Conservation (phyloP, 2,888 invertebrate species). For the Agrypnus murinus region DNA sequence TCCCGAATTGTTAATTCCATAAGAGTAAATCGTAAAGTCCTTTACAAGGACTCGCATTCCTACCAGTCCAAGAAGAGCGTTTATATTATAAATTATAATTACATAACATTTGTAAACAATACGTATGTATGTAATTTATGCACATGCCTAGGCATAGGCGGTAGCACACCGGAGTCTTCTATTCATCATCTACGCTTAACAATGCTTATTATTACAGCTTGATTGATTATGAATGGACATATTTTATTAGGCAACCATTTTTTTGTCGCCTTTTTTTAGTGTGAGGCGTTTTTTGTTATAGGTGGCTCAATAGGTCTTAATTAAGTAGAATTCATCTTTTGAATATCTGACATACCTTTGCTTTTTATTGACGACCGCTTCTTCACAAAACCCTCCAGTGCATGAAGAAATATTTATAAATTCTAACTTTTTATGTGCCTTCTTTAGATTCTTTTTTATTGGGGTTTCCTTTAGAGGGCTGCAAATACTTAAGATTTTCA, state of each 20-base stretch:
- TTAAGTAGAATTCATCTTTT: slow-evolving; percentile 22
- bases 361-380: background rate
- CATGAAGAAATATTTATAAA: background rate
- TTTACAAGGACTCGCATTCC: slow-evolving; percentile 54
- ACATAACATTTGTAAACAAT: slow-evolving; percentile 55
- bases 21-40: slow-evolving; percentile 41
- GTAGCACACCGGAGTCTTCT: slow-evolving; percentile 34
- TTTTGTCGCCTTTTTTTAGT: slow-evolving; percentile 16
- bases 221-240: slow-evolving; percentile 39
- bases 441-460: too few species aligned
- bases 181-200: slow-evolving; percentile 46
- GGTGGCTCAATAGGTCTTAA: slow-evolving; percentile 36
- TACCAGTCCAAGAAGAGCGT: slow-evolving; percentile 45
- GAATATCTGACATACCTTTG: slow-evolving; percentile 9
- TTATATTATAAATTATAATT: slow-evolving; percentile 51
- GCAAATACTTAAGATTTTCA: too few species aligned
- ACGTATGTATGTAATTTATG: slow-evolving; percentile 44
- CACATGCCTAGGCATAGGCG: slow-evolving; percentile 48
- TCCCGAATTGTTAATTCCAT: slow-evolving; percentile 22
- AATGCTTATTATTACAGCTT: slow-evolving; percentile 42
- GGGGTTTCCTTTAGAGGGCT: too few species aligned
- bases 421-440: too few species aligned
- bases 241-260: slow-evolving; percentile 20
- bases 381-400: too few species aligned
- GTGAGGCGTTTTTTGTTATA: background rate